A percentile compares a stretch with the other conserved stretches of the same genome.
Conservation (phyloP, 2,113 vertebrate species). For the Circaetus gallicus region DNA sequence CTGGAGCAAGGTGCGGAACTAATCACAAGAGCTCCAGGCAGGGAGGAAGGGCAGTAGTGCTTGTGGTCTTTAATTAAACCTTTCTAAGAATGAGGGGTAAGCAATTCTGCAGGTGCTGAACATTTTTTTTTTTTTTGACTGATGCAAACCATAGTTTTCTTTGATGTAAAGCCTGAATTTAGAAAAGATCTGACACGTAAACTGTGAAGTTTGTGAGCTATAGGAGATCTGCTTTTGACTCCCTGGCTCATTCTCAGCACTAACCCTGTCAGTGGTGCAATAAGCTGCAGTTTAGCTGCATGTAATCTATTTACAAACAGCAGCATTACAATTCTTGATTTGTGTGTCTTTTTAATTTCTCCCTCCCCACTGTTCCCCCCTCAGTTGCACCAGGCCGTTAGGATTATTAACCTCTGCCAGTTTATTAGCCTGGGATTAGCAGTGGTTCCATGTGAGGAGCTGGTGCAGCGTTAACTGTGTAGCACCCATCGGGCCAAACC, state of each 20-base stretch:
- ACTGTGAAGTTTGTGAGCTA: background rate
- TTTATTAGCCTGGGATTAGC: background rate
- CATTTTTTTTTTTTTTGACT: background rate
- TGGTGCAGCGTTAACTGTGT: background rate
- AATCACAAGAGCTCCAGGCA: background rate
- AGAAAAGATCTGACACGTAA: background rate
- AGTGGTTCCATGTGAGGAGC: fast-evolving
- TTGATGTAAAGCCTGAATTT: background rate
- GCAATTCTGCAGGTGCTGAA: background rate
- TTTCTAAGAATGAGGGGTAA: background rate
- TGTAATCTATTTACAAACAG: background rate
- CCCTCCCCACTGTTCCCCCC: background rate
- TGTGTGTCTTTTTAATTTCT: background rate
- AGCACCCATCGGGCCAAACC: fast-evolving
- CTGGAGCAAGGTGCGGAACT: background rate
- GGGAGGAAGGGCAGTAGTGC: background rate
- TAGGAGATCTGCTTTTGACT: background rate
- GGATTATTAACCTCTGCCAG: background rate
- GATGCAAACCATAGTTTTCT: background rate
- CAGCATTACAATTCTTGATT: background rate
- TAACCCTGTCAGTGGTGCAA: background rate
- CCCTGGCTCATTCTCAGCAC: background rate
- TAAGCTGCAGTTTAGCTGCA: background rate
- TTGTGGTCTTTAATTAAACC: background rate
- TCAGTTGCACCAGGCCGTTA: fast-evolving